Evolutionary conservation across 2,888 invertebrate species (phyloP).

Genomic region (Cosmia pyralina): DNA sequence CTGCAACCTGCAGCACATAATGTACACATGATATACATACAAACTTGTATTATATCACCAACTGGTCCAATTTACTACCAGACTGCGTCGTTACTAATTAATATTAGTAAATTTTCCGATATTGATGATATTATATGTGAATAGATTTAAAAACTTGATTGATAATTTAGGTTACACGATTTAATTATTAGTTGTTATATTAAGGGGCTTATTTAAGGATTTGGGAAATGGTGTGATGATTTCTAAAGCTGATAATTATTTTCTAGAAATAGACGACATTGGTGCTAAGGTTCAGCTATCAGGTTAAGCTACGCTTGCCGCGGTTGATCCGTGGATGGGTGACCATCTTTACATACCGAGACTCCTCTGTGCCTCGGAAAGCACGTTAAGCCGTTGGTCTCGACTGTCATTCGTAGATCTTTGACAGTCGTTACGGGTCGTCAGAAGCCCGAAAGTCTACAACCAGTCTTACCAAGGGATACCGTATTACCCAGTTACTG

Average conservation of each 20-base stretch:
- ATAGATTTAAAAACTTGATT: conserved; percentile 40
- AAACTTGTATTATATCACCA: conserved; percentile 9
- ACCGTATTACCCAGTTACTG: too few species aligned
- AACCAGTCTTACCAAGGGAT: too few species aligned
- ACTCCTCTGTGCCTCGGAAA: too few species aligned
- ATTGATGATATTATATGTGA: conserved; percentile 17
- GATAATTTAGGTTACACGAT: conserved; percentile 3
- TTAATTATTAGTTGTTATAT: conserved; percentile 9
- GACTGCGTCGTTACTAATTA: conserved; percentile 48
- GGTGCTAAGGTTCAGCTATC: too few species aligned
- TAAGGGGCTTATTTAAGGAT: neutral
- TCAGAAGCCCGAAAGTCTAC: too few species aligned
- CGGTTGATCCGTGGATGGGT: too few species aligned
- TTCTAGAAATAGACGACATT: neutral
- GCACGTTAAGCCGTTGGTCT: too few species aligned
- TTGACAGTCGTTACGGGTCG: too few species aligned
- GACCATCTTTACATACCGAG: too few species aligned
- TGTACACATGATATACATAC: conserved; percentile 3
- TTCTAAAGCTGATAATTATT: neutral
- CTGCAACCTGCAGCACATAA: conserved; percentile 43
- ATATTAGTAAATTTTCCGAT: conserved; percentile 50
- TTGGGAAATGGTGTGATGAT: neutral
- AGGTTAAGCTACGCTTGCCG: too few species aligned
- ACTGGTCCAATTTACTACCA: conserved; percentile 39
- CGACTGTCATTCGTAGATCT: too few species aligned